Percentiles rank a stretch among this genome's conserved stretches.
phyloP scores from a whole-genome alignment of 1,140 invertebrate species.

The Mylabris phalerata region DNA sequence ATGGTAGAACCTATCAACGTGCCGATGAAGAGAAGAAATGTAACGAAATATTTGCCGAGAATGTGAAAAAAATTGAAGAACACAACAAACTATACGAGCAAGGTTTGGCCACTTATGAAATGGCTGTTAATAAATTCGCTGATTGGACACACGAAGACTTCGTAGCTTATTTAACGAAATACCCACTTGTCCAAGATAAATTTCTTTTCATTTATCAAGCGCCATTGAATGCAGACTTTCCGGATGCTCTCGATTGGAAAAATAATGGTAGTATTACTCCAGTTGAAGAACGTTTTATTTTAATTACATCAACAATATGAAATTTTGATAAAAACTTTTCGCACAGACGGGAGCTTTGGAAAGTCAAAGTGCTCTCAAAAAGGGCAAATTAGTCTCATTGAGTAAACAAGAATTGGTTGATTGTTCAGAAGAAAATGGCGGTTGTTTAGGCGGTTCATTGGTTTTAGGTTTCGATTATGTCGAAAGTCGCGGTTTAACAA shows the following conservation, averaged over 20 bases:
- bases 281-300: conserved; percentile 1
- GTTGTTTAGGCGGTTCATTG: too few relatives aligned
- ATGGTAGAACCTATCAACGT: not conserved
- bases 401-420: too few relatives aligned
- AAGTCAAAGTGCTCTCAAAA: too few relatives aligned
- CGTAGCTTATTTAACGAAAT: not conserved
- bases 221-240: not conserved
- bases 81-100: conserved; percentile 5
- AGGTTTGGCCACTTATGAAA: not conserved
- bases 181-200: not conserved
- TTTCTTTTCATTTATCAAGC: too few relatives aligned
- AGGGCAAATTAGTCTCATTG: too few relatives aligned
- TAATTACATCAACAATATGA: too few relatives aligned
- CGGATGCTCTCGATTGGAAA: not conserved
- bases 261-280: not conserved
- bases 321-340: too few relatives aligned
- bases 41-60: conserved; percentile 2
- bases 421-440: too few relatives aligned
- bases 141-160: not conserved
- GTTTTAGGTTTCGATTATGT: too few relatives aligned
- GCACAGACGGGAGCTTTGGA: too few relatives aligned
- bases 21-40: not conserved
- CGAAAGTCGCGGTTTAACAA: too few relatives aligned
- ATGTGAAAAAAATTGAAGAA: conserved; percentile 1
- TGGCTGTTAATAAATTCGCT: conserved; percentile 2